Evolutionary conservation across 2,888 invertebrate genomes (phyloP).

Genomic region (Lithophane semibrunnea): DNA sequence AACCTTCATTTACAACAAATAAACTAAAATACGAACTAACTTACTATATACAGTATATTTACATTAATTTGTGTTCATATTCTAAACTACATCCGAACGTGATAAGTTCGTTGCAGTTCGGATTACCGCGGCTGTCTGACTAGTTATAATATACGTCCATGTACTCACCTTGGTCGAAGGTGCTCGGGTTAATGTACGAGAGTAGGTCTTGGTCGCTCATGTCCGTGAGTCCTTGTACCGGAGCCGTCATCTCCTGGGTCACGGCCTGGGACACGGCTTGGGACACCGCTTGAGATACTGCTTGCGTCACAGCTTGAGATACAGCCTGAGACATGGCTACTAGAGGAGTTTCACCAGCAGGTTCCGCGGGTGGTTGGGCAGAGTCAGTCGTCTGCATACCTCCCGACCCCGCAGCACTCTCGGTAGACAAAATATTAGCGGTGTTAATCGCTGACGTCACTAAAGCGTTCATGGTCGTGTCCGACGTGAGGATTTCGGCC

Average conservation of each 20-base stretch:
- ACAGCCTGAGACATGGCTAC: conserved; percentile 89
- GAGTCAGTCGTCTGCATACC: conserved; percentile 71
- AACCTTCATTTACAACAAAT: conserved; percentile 36
- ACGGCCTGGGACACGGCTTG: conserved; percentile 88
- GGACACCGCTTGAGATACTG: conserved; percentile 87
- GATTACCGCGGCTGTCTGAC: conserved; percentile 53
- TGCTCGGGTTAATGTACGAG: conserved; percentile 96
- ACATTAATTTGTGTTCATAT: conserved; percentile 47
- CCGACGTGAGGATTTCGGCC: conserved; percentile 92
- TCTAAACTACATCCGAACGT: conserved; percentile 48
- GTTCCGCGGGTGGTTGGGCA: conserved; percentile 79
- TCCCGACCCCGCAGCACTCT: conserved; percentile 73
- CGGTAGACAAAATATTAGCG: conserved; percentile 85
- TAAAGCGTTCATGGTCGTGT: conserved; percentile 90
- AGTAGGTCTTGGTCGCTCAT: conserved; percentile 97
- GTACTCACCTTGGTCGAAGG: conserved; percentile 95
- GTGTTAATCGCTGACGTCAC: conserved; percentile 90
- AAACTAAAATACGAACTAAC: conserved; percentile 37
- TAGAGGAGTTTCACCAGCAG: conserved; percentile 82
- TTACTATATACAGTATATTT: conserved; percentile 62
- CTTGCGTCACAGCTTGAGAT: conserved; percentile 87
- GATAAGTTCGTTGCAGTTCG: conserved; percentile 48
- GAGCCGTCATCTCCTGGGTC: conserved; percentile 90
- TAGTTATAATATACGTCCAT: conserved; percentile 77
- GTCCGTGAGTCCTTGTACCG: conserved; percentile 93